Percentiles rank a stretch among this genome's conserved stretches.
These are phyloP conservation scores for Graptemys geographica DNA, from an alignment of 2,797 vertebrate genomes.

Conservation along the genomic window DNA sequence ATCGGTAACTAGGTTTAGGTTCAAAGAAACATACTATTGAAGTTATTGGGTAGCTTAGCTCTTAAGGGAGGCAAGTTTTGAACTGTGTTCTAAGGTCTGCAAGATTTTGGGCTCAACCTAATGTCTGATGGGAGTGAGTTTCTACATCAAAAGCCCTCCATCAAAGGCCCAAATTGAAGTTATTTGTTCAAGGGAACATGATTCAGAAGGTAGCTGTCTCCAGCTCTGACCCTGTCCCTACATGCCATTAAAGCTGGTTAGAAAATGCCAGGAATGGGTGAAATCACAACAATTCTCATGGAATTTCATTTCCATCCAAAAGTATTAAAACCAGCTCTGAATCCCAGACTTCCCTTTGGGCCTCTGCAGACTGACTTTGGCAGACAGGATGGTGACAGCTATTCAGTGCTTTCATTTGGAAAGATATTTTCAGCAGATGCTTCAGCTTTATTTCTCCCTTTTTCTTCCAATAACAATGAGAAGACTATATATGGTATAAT, in stretches of 20 bases:
- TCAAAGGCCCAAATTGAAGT: background rate
- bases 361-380: too few relatives aligned
- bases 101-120: background rate
- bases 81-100: background rate
- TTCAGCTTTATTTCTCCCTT: fast-evolving
- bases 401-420: background rate
- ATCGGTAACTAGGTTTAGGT: fast-evolving
- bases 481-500: background rate
- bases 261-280: background rate
- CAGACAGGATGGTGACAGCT: background rate
- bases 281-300: background rate
- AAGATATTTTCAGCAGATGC: background rate
- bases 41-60: background rate
- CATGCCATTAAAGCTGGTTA: background rate
- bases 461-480: background rate
- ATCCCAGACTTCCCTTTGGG: too few relatives aligned
- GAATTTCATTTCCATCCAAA: constrained; percentile 1
- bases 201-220: background rate
- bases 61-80: background rate
- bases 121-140: background rate
- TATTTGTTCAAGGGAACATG: background rate
- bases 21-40: background rate
- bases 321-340: background rate
- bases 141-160: background rate
- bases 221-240: background rate